These are phyloP conservation scores for Aplocera efformata DNA, from an alignment of 2,888 invertebrate species.

Conservation along the genomic window DNA sequence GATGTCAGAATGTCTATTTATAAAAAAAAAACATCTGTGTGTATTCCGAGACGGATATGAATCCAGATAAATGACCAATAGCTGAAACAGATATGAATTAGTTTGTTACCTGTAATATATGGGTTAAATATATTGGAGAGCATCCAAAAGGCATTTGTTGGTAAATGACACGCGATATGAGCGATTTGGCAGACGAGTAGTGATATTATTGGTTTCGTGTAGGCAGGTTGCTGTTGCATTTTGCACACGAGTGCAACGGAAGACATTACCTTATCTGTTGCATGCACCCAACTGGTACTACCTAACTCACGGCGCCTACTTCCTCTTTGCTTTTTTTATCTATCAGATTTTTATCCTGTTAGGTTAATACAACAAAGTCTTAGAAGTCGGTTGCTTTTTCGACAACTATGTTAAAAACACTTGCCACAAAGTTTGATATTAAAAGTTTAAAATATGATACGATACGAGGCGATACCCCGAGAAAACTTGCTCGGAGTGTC, in stretches of 20 bases:
- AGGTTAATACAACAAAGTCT: too few species aligned
- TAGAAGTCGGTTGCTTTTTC: too few species aligned
- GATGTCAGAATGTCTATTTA: too few species aligned
- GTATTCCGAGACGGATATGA: too few species aligned
- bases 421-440: too few species aligned
- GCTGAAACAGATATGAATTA: constrained; percentile 34
- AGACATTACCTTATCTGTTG: constrained; percentile 38
- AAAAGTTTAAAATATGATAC: too few species aligned
- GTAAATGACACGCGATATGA: constrained; percentile 48
- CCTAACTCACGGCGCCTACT: constrained; percentile 4
- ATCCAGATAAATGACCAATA: too few species aligned
- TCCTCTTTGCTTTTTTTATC: neutral
- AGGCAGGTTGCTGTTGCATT: constrained; percentile 28
- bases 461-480: too few species aligned
- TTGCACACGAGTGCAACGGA: constrained; percentile 35
- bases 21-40: too few species aligned
- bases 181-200: constrained; percentile 47
- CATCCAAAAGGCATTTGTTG: constrained; percentile 42
- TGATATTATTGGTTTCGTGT: constrained; percentile 37
- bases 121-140: constrained; percentile 43
- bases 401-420: too few species aligned
- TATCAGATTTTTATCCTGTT: constrained; percentile 3
- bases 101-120: constrained; percentile 39
- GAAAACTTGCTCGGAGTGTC: too few species aligned
- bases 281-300: too few species aligned